Base-by-base conservation (phyloP, 2,797 vertebrate genomes). In the Acanthurus leucopareius region DNA sequence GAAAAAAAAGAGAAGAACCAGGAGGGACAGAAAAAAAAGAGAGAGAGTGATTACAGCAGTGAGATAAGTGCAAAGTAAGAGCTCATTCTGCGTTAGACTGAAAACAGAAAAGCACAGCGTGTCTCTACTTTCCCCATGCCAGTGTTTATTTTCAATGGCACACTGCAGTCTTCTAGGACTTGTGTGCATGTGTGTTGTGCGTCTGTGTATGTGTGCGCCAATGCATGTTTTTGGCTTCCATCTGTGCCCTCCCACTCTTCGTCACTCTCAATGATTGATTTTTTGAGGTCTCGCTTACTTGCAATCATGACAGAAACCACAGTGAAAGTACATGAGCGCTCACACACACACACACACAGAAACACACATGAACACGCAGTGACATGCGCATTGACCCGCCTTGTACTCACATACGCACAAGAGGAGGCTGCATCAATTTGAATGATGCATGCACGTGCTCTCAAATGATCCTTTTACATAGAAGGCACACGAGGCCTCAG, bases 241-340 rank as follows among this genome's bases (percentile, higher is more conserved):
- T 57, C 69, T 82, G 49, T 42, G 54, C 72, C 47, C 74, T 72
- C 76, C 71, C 49, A 69, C 84, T 86, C 77, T 84, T 83, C 53
- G 69, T 91, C 91, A 91, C 89, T 92, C 84, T 82, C 66, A 11
- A 61, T 87, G 82, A 94, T 91, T 92, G 91, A 80, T 77, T 88
- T 87, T 73, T 89, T 87, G 77, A 73, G 64, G 69, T 82, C 80
- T 82, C 77, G 84, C 79, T 80, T 70, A 54, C 77, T 85, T 38
- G 6, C 74, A 83, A 75, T 86, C 75, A 78, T 17, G 32, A 72
- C 71, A 73, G 63, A 75, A 67, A 80, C 66, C 28, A 32, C 70
- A 80, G 57, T 17, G 38, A 69, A 59, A 69, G 57, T 20, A 74
- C 52, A 58, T 32, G 48, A 40, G 19, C 15, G 5, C 28, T 9